Conservation (phyloP, 2,888 invertebrate genomes). For the Drosophila robusta region DNA sequence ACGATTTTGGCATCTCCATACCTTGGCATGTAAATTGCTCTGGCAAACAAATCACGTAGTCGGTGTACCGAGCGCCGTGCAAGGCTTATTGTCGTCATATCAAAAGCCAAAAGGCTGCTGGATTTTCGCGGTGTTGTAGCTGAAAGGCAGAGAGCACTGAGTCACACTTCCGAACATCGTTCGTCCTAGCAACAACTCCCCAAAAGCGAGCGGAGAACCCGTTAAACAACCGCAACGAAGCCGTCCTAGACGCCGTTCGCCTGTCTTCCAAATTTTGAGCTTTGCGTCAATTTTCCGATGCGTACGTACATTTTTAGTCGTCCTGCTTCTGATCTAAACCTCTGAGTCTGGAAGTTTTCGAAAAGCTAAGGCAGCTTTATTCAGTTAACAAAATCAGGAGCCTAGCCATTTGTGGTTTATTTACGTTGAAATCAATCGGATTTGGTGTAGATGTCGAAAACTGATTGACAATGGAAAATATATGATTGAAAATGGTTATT, state of each 20-base stretch:
- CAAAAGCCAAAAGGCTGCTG: conserved; percentile 64
- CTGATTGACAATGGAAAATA: too few relatives aligned
- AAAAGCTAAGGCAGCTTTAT: background rate
- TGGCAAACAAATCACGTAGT: conserved; percentile 75
- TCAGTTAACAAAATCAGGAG: background rate
- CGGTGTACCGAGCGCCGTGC: conserved; percentile 50
- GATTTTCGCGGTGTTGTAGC: conserved; percentile 62
- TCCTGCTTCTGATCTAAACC: conserved; percentile 1
- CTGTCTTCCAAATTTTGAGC: conserved; percentile 26
- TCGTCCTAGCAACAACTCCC: background rate
- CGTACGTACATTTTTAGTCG: conserved; percentile 9
- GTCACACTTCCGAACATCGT: background rate
- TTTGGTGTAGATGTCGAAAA: too few relatives aligned
- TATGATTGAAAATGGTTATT: too few relatives aligned
- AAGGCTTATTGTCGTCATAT: conserved; percentile 55
- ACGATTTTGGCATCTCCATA: conserved; percentile 38
- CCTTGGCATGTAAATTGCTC: conserved; percentile 71
- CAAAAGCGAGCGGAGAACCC: conserved; percentile 23
- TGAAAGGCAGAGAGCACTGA: conserved; percentile 55
- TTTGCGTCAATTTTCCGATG: conserved; percentile 4
- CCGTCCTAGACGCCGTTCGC: conserved; percentile 14
- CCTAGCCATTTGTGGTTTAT: too few relatives aligned
- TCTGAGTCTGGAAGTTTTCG: too few relatives aligned
- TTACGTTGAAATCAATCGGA: too few relatives aligned
- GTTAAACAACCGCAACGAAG: conserved; percentile 42